phyloP scores from a whole-genome alignment of 2,888 invertebrate species.

The Iselma pallidipennis region DNA sequence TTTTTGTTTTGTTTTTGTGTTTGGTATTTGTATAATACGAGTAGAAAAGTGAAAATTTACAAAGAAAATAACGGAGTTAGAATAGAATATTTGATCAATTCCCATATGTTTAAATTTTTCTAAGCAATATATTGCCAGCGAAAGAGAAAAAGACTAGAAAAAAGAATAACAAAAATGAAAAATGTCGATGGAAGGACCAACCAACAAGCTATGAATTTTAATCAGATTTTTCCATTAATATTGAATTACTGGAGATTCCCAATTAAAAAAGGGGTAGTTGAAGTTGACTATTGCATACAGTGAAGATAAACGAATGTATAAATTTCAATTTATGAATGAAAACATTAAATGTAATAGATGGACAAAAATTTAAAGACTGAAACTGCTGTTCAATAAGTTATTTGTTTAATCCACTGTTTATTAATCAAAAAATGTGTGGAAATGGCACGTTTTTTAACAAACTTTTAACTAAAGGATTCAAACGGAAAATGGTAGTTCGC shows the following conservation, averaged over 20 bases:
- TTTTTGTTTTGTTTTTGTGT: too few relatives aligned
- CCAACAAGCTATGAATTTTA: constrained; percentile 3
- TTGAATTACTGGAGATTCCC: background rate
- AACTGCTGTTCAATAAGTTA: too few relatives aligned
- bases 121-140: too few relatives aligned
- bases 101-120: too few relatives aligned
- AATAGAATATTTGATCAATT: constrained; percentile 7
- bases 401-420: too few relatives aligned
- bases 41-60: constrained; percentile 24
- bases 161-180: background rate
- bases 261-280: background rate
- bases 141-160: background rate
- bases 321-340: background rate
- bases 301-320: background rate
- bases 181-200: background rate
- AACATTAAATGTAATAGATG: background rate
- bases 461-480: too few relatives aligned
- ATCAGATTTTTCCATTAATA: background rate
- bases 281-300: background rate
- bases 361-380: background rate
- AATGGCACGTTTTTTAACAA: too few relatives aligned
- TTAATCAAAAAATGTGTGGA: too few relatives aligned
- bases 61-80: constrained; percentile 2
- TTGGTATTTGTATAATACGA: constrained; percentile 12
- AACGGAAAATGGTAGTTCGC: too few relatives aligned